Evolutionary conservation across 37 sponge, comb jelly and placozoan genomes (phyloP).

Genomic region (Lycopodina hypogea): DNA sequence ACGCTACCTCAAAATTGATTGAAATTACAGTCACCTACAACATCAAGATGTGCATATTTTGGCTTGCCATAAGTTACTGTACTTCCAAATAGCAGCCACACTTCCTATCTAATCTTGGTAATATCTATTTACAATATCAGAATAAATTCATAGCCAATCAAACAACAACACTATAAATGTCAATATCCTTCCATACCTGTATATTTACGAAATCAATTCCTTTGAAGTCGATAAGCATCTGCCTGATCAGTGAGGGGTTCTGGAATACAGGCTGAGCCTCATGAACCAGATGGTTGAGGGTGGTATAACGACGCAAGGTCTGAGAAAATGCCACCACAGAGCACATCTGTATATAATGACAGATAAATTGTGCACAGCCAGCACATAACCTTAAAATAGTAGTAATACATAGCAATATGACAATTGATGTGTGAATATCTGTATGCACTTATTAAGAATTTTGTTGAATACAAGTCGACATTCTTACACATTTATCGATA

Average conservation of each 20-base stretch:
- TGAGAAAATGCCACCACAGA: slow-evolving; percentile 95
- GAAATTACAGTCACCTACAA: no score
- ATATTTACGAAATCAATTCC: slow-evolving; percentile 95
- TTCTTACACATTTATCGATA: no score
- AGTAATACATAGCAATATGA: background rate
- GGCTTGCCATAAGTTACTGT: no score
- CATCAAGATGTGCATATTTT: no score
- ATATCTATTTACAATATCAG: no score
- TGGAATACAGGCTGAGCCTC: slow-evolving; percentile 97
- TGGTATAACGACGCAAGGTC: slow-evolving; percentile 96
- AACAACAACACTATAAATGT: no score
- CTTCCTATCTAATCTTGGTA: no score
- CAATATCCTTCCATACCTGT: no score
- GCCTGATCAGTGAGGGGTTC: slow-evolving; percentile 87
- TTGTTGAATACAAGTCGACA: background rate
- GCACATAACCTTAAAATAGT: background rate
- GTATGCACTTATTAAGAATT: background rate
- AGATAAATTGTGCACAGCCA: background rate
- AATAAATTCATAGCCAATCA: no score
- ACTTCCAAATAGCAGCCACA: no score
- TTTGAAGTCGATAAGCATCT: slow-evolving; percentile 95
- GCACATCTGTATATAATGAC: slow-evolving; percentile 48
- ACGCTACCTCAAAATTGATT: no score
- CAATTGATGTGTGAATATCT: background rate
- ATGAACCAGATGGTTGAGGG: slow-evolving; percentile 97